These are phyloP conservation scores for Hippocampus guttulatus DNA, from an alignment of 2,113 vertebrate genomes.

Conservation along the genomic window DNA sequence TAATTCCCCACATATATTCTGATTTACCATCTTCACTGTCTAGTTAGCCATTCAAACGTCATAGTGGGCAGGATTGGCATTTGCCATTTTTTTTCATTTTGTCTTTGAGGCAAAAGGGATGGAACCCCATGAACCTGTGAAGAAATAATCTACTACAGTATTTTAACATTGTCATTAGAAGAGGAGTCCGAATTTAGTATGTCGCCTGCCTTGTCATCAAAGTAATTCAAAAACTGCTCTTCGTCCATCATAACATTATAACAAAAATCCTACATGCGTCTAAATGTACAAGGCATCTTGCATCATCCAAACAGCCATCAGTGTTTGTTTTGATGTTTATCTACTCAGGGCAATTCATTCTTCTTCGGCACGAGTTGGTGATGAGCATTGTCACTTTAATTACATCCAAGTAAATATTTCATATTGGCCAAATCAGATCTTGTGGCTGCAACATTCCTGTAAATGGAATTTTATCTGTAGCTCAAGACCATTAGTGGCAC, in stretches of 20 bases:
- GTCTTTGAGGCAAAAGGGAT: not conserved
- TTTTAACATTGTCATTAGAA: not conserved
- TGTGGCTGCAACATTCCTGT: conserved; percentile 91
- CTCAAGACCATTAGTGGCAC: conserved; percentile 90
- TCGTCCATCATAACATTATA: not conserved
- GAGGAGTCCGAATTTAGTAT: not conserved
- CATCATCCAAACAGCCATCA: conserved; percentile 20
- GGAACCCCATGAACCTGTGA: not conserved
- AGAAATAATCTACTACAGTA: not conserved
- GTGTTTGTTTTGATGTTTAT: conserved; percentile 38
- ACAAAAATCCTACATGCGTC: conserved; percentile 16
- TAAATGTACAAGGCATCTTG: conserved; percentile 15
- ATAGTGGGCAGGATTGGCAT: not conserved
- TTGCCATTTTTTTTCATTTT: not conserved
- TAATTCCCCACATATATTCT: no score
- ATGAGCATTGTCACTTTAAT: conserved; percentile 87
- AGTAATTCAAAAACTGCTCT: conserved; percentile 6
- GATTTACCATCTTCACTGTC: not conserved
- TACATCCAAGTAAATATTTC: conserved; percentile 94
- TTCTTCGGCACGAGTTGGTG: conserved; percentile 22
- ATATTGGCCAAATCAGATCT: conserved; percentile 96
- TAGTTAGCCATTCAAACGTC: not conserved
- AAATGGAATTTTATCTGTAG: conserved; percentile 97
- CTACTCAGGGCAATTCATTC: conserved; percentile 36
- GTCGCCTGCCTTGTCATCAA: not conserved